Evolutionary conservation across 2,888 invertebrate genomes (phyloP).

Genomic region (Koerneria pararmatus): DNA sequence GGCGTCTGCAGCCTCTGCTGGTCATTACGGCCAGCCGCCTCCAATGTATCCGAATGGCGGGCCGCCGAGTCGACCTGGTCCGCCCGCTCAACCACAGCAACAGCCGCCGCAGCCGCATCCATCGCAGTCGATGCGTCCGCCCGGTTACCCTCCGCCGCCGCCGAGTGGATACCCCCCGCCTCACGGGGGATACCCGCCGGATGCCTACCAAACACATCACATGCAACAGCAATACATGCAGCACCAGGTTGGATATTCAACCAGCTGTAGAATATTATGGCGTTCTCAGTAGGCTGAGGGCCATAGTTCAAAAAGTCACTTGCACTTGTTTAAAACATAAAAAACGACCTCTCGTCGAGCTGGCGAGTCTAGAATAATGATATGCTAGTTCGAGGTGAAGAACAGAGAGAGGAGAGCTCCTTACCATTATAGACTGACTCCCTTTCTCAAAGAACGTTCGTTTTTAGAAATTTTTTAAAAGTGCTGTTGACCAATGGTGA

Average conservation of each 20-base stretch:
- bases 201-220: conserved; percentile 24
- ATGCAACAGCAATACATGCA: conserved; percentile 37
- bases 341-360: no score
- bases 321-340: no score
- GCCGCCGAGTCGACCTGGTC: conserved; percentile 26
- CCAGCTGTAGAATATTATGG: not conserved
- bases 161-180: conserved; percentile 27
- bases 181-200: conserved; percentile 15
- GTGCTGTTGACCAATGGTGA: no score
- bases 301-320: not conserved
- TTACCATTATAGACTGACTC: no score
- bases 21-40: conserved; percentile 31
- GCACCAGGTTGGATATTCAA: no score
- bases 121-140: not conserved
- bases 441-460: no score
- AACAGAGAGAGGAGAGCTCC: no score
- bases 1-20: conserved; percentile 25
- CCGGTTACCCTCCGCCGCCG: conserved; percentile 19
- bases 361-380: no score
- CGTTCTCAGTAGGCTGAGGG: not conserved
- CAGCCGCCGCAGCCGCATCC: conserved; percentile 19
- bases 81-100: conserved; percentile 22
- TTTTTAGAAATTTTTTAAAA: no score
- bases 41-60: conserved; percentile 31
- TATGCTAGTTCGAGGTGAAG: no score